A percentile compares a stretch with the other conserved stretches of the same genome.
Evolutionary conservation across 2,888 invertebrate species (phyloP).

Genomic region (Drosophila kuntzei): DNA sequence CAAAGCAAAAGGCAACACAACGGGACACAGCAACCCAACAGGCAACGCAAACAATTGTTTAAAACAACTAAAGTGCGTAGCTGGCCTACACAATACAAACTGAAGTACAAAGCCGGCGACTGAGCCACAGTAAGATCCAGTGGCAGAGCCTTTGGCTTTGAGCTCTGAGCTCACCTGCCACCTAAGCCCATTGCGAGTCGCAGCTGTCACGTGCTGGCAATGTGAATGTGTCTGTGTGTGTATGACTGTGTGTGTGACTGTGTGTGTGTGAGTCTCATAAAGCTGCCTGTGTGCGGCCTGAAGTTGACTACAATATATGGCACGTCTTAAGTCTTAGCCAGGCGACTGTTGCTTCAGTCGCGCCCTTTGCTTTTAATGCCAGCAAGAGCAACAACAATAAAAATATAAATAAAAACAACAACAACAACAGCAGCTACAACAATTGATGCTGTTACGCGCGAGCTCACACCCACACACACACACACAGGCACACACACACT

Average conservation of each 20-base stretch:
- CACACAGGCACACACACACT: conserved; percentile 17
- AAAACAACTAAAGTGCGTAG: conserved; percentile 67
- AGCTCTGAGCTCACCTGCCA: conserved; percentile 55
- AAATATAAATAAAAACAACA: too few relatives aligned
- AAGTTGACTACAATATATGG: conserved; percentile 69
- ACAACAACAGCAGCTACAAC: conserved; percentile 50
- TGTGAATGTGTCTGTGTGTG: conserved; percentile 5
- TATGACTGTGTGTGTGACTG: conserved; percentile 5
- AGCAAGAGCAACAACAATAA: conserved; percentile 61
- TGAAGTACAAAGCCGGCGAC: conserved; percentile 40
- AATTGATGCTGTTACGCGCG: conserved; percentile 70
- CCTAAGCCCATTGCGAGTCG: conserved; percentile 38
- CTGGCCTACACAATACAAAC: conserved; percentile 10
- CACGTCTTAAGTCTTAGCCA: conserved; percentile 64
- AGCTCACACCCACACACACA: conserved; percentile 55
- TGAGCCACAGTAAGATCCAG: conserved; percentile 29
- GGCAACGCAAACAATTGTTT: conserved; percentile 69
- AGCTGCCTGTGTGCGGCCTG: conserved; percentile 39
- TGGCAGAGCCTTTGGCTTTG: conserved; percentile 38
- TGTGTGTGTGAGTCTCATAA: conserved; percentile 41
- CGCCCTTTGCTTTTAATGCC: conserved; percentile 75
- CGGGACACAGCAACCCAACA: background rate
- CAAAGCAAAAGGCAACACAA: conserved; percentile 39
- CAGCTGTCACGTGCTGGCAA: conserved; percentile 61
- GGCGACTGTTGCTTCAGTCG: conserved; percentile 74